phyloP scores from a whole-genome alignment of 2,888 invertebrate species.

The Cryptus armator region DNA sequence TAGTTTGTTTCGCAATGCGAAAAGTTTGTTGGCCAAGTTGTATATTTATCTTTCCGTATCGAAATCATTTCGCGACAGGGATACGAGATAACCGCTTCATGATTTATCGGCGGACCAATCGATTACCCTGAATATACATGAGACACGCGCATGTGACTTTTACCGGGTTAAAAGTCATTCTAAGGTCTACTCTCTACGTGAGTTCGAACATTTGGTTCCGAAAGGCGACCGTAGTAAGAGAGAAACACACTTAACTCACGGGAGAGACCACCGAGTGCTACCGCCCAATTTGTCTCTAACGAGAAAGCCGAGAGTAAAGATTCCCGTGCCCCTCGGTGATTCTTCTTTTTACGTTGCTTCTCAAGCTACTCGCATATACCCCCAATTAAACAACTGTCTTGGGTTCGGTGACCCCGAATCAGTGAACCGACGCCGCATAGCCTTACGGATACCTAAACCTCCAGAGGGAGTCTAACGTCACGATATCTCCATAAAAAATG shows the following conservation, averaged over 20 bases:
- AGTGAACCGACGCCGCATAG: not conserved
- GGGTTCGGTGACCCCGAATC: slow-evolving; percentile 33
- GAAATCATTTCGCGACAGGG: slow-evolving; percentile 37
- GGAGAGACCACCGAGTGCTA: slow-evolving; percentile 17
- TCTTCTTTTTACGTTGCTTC: slow-evolving; percentile 43
- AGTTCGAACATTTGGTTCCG: slow-evolving; percentile 21
- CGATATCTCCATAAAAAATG: not conserved
- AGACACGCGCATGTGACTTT: slow-evolving; percentile 12
- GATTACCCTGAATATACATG: not conserved
- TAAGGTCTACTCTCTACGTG: not conserved
- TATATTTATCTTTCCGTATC: slow-evolving; percentile 39
- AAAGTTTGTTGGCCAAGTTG: slow-evolving; percentile 45
- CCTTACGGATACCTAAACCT: too few relatives aligned
- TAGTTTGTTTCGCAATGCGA: slow-evolving; percentile 45
- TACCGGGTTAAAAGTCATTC: not conserved
- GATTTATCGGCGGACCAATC: slow-evolving; percentile 43
- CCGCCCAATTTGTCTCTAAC: slow-evolving; percentile 62
- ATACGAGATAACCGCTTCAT: slow-evolving; percentile 19
- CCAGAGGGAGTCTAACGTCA: too few relatives aligned
- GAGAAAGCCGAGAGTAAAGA: slow-evolving; percentile 37
- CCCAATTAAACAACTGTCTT: slow-evolving; percentile 57
- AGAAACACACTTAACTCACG: slow-evolving; percentile 37
- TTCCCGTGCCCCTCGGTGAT: slow-evolving; percentile 22
- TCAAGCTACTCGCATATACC: slow-evolving; percentile 34
- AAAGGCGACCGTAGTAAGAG: slow-evolving; percentile 20